Conservation (phyloP, 2,113 vertebrate genomes). For the Hippocampus comes region DNA sequence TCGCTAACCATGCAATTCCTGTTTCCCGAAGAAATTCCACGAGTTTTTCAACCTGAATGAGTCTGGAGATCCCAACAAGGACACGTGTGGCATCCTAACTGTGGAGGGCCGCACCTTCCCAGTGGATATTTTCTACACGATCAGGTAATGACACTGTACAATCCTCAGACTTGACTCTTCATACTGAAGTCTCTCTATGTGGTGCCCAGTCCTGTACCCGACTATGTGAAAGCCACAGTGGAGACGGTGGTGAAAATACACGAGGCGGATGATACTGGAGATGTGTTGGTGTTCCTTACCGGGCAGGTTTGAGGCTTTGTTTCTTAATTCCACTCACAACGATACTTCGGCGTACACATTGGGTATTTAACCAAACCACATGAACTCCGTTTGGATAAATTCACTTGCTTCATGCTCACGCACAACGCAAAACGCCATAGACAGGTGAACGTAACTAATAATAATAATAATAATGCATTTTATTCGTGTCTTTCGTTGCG, state of each 20-base stretch:
- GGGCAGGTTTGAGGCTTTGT: conserved; percentile 80
- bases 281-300: conserved; percentile 92
- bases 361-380: no score
- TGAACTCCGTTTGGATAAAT: no score
- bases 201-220: conserved; percentile 85
- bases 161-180: neutral
- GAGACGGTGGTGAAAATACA: conserved; percentile 97
- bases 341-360: neutral
- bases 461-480: no score
- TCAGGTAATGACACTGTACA: conserved; percentile 77
- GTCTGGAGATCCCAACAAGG: conserved; percentile 83
- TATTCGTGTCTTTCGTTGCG: no score
- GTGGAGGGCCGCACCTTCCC: conserved; percentile 93
- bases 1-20: conserved; percentile 1
- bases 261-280: conserved; percentile 90
- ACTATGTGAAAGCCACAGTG: conserved; percentile 95
- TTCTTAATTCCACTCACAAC: neutral
- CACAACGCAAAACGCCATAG: no score
- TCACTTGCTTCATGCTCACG: no score
- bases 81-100: conserved; percentile 92
- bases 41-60: conserved; percentile 98
- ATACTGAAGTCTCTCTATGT: conserved; percentile 2
- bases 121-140: conserved; percentile 94
- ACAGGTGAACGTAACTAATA: no score
- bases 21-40: conserved; percentile 85